Evolutionary conservation across 2,113 vertebrate genomes (phyloP).

Genomic region (Barbus barbus): DNA sequence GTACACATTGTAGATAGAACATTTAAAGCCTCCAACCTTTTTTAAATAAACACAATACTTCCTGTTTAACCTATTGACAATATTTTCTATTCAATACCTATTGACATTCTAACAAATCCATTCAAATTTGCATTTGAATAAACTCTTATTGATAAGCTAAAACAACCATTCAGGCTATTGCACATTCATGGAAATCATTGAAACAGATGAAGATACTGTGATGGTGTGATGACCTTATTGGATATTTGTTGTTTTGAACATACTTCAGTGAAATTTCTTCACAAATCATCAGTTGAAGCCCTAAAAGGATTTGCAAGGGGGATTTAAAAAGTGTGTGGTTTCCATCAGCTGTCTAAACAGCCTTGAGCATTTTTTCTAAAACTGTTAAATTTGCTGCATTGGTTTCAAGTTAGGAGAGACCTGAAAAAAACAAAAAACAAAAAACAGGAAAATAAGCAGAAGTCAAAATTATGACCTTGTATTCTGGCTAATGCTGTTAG

Average conservation of each 20-base stretch:
- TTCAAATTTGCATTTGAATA: background rate
- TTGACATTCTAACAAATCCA: no score
- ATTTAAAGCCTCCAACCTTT: constrained; percentile 44
- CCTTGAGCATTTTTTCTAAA: background rate
- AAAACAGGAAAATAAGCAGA: constrained; percentile 38
- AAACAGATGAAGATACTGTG: background rate
- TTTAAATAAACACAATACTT: no score
- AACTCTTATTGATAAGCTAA: background rate
- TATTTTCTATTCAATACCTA: no score
- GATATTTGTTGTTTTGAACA: background rate
- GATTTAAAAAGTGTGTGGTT: constrained; percentile 2
- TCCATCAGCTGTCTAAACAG: background rate
- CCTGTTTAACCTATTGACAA: background rate
- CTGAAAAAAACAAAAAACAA: constrained; percentile 64
- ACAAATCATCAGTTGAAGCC: background rate
- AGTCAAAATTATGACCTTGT: background rate
- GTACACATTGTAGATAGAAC: constrained; percentile 38
- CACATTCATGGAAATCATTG: background rate
- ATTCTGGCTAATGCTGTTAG: background rate
- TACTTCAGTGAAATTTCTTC: background rate
- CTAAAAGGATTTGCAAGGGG: background rate
- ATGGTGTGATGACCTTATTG: background rate
- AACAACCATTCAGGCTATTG: background rate
- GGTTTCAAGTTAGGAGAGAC: constrained; percentile 86
- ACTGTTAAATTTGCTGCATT: constrained; percentile 84